Conservation (phyloP, 2,113 vertebrate species). For the Callospermophilus lateralis region DNA sequence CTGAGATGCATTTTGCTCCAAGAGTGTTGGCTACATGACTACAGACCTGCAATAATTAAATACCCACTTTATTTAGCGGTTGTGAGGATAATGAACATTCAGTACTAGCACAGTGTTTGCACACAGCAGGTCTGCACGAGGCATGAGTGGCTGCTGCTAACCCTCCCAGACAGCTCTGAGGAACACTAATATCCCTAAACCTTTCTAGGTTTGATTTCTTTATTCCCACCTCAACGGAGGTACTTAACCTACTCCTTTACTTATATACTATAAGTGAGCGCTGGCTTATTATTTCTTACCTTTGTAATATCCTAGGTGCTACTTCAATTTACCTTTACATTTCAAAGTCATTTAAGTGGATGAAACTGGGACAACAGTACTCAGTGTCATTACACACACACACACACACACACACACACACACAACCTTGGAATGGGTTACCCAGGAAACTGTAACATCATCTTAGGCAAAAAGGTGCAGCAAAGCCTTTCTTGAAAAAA, state of each 20-base stretch:
- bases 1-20: background rate
- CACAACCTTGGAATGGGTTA: background rate
- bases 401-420: background rate
- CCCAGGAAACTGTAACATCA: background rate
- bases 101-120: background rate
- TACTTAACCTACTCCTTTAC: background rate
- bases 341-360: background rate
- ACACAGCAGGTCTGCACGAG: background rate
- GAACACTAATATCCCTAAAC: background rate
- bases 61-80: background rate
- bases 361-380: background rate
- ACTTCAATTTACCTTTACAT: background rate
- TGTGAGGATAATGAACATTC: background rate
- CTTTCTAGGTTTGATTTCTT: background rate
- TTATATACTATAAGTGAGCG: background rate
- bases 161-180: background rate
- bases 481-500: constrained; percentile 19
- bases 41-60: background rate
- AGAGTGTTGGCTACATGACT: background rate
- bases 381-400: background rate
- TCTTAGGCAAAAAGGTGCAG: background rate
- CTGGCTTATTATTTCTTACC: background rate
- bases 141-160: background rate
- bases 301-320: background rate
- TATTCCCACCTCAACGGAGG: background rate